These are phyloP conservation scores for Sebastolobus altivelis DNA, from an alignment of 2,797 vertebrate genomes.

Conservation along the genomic window DNA sequence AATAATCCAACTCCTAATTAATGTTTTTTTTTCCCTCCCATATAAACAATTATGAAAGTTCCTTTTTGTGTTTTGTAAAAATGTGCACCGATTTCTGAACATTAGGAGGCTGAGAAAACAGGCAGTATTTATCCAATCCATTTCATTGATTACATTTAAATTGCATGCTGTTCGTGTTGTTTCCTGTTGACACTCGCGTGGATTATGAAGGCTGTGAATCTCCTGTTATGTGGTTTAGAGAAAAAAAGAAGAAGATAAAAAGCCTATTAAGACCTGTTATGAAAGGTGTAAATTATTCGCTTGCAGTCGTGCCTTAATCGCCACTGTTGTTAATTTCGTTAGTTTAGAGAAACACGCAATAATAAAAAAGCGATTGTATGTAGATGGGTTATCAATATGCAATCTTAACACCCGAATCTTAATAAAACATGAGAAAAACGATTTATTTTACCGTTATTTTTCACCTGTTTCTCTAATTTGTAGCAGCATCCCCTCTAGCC, in stretches of 20 bases:
- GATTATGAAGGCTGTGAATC: slow-evolving; percentile 49
- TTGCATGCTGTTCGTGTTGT: slow-evolving; percentile 45
- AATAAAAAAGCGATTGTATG: background rate
- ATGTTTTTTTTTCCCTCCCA: slow-evolving; percentile 36
- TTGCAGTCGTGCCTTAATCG: slow-evolving; percentile 6
- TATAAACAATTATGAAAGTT: slow-evolving; percentile 59
- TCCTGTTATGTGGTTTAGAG: slow-evolving; percentile 1
- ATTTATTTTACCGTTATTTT: slow-evolving; percentile 27
- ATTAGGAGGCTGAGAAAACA: slow-evolving; percentile 53
- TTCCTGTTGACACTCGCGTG: slow-evolving; percentile 59
- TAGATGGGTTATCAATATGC: background rate
- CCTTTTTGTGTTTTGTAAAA: slow-evolving; percentile 45
- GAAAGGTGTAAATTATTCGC: slow-evolving; percentile 32
- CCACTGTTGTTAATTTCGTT: slow-evolving; percentile 49
- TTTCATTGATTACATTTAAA: slow-evolving; percentile 74
- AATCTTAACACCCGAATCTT: background rate
- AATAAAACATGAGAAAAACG: slow-evolving; percentile 16
- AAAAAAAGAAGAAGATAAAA: slow-evolving; percentile 38
- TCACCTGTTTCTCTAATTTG: slow-evolving; percentile 1
- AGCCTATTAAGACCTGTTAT: slow-evolving; percentile 61
- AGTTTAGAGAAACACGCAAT: slow-evolving; percentile 7
- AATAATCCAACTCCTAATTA: slow-evolving; percentile 64
- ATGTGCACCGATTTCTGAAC: slow-evolving; percentile 39
- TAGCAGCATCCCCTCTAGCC: background rate
- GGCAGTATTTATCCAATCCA: slow-evolving; percentile 65